Evolutionary conservation across 2,888 invertebrate species (phyloP), one percentile per base, ranked within the genome.

Genomic region (Brassicogethes aeneus): DNA sequence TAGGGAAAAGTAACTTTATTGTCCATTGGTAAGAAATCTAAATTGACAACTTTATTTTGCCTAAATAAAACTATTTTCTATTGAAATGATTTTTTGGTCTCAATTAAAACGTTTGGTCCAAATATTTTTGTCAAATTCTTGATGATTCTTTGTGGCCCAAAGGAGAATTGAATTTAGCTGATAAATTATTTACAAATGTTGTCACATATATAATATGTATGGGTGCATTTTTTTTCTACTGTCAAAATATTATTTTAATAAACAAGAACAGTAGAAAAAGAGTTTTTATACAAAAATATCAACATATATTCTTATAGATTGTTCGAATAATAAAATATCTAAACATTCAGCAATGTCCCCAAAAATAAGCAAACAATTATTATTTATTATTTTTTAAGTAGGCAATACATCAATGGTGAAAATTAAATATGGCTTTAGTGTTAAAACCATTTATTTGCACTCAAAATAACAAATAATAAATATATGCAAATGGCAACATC

Each of bases 151-250:
- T 23, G 23, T 23, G 23, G 23, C 10, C 23, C 23, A 23, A 23
- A 23, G n/a, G 10, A 23, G 23, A 23, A 23, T 23, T 23, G 23
- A 23, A 23, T 23, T n/a, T 45, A 47, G 46, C 55, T 46, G 48
- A 48, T 47, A 56, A 50, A 50, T 53, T 57, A 55, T 54, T 48
- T 54, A 54, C 55, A 55, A 46, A 41, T 49, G 51, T 49, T 48
- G 50, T 53, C 53, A 57, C 57, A 57, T 57, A 57, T 54, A 51
- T 50, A 53, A 51, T 54, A 54, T 54, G 56, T 51, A 56, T 7
- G 51, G 47, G 55, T 56, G 54, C 53, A 46, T 43, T 46, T 43
- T 51, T 51, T 50, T 47, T 46, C 51, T 51, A 51, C 54, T 47
- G 43, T 48, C 23, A 7, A 23, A 7, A 23, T 7, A 23, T n/a